These are phyloP conservation scores for Dryococelus australis DNA, from an alignment of 2,888 invertebrate genomes.

Conservation along the genomic window DNA sequence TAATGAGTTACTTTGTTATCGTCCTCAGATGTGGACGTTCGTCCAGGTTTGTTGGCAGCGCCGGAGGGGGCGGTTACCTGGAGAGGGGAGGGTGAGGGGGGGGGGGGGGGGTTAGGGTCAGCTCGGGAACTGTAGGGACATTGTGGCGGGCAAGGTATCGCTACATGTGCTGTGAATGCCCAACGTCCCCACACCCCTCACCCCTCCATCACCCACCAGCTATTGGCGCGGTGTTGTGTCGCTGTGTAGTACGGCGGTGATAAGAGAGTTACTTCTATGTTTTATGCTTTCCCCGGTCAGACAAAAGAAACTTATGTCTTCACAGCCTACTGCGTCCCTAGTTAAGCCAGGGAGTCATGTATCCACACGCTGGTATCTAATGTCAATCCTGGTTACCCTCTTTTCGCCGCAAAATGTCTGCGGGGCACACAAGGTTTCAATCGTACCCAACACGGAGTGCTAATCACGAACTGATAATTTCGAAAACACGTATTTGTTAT, in stretches of 20 bases:
- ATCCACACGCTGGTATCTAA: no score
- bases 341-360: neutral
- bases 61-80: neutral
- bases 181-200: neutral
- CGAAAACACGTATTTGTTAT: no score
- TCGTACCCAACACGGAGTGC: no score
- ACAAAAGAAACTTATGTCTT: neutral
- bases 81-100: neutral
- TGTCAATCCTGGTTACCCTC: no score
- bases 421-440: no score
- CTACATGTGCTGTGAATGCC: neutral
- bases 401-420: no score
- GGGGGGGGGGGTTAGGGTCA: neutral
- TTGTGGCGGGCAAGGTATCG: neutral
- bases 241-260: neutral
- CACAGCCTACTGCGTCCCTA: neutral
- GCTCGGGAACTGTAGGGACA: neutral
- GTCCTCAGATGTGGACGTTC: neutral
- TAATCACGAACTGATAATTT: no score
- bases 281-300: neutral
- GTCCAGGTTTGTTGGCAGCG: neutral
- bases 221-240: neutral
- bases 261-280: neutral
- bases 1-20: neutral
- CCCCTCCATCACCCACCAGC: neutral